A percentile compares a stretch with the other conserved stretches of the same genome.
phyloP scores from a whole-genome alignment of 2,888 invertebrate species.

The Cantharis lateralis region DNA sequence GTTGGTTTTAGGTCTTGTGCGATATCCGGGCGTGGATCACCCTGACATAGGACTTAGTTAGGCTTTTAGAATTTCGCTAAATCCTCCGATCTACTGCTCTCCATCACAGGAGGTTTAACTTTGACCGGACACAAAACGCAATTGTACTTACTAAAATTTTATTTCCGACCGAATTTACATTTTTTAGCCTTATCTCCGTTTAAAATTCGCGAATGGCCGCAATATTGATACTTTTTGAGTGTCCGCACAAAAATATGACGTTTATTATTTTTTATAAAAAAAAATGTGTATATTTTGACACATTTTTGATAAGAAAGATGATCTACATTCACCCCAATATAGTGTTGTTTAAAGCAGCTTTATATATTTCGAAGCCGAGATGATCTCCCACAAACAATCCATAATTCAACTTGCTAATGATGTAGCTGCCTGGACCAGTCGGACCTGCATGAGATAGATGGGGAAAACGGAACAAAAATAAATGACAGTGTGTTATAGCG shows the following conservation, averaged over 20 bases:
- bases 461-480: slow-evolving; percentile 48
- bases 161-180: slow-evolving; percentile 19
- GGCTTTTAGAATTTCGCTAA: slow-evolving; percentile 43
- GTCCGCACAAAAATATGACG: neutral
- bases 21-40: slow-evolving; percentile 42
- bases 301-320: slow-evolving; percentile 19
- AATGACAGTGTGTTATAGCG: slow-evolving; percentile 49
- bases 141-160: slow-evolving; percentile 22
- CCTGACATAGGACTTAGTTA: slow-evolving; percentile 41
- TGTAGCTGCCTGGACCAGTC: slow-evolving; percentile 52
- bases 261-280: neutral
- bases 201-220: neutral
- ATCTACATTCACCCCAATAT: slow-evolving; percentile 8
- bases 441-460: slow-evolving; percentile 53
- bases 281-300: slow-evolving; percentile 6
- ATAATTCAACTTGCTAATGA: slow-evolving; percentile 57
- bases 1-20: slow-evolving; percentile 22
- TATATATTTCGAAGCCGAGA: slow-evolving; percentile 45
- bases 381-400: slow-evolving; percentile 52
- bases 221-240: neutral
- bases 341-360: slow-evolving; percentile 35
- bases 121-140: slow-evolving; percentile 46
- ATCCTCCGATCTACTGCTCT: slow-evolving; percentile 46
- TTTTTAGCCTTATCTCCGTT: neutral
- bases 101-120: slow-evolving; percentile 45